phyloP scores from a whole-genome alignment of 2,797 vertebrate species.

The Zenarchopterus dispar region DNA sequence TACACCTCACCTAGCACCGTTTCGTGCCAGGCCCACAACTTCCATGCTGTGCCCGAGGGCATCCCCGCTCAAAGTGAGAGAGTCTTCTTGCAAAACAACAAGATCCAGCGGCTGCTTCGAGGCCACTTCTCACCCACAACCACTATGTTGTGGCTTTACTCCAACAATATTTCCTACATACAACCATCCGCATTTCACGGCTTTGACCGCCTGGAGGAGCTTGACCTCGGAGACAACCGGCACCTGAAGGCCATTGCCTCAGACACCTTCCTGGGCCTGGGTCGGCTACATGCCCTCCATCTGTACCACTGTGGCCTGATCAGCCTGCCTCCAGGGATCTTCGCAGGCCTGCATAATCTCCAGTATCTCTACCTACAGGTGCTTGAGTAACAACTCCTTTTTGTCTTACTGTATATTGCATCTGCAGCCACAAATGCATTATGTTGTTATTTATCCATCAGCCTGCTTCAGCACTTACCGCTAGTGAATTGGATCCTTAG shows the following conservation, averaged over 20 bases:
- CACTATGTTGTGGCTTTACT: slow-evolving; percentile 96
- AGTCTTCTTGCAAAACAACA: slow-evolving; percentile 97
- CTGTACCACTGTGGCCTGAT: slow-evolving; percentile 94
- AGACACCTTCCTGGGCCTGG: slow-evolving; percentile 93
- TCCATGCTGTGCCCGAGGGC: slow-evolving; percentile 90
- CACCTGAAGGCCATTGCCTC: slow-evolving; percentile 89
- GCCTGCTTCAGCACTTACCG: slow-evolving; percentile 51
- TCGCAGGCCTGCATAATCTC: slow-evolving; percentile 90
- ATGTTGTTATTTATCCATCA: slow-evolving; percentile 60
- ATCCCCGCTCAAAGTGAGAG: slow-evolving; percentile 95
- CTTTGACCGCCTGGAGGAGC: slow-evolving; percentile 93
- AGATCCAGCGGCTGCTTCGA: slow-evolving; percentile 90
- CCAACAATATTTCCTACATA: slow-evolving; percentile 97
- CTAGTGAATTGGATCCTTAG: slow-evolving; percentile 50
- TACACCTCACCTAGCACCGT: slow-evolving; percentile 96
- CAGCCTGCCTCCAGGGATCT: slow-evolving; percentile 89
- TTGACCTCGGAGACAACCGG: slow-evolving; percentile 95
- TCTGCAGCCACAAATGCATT: slow-evolving; percentile 58
- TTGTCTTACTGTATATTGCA: slow-evolving; percentile 55
- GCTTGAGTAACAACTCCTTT: slow-evolving; percentile 35
- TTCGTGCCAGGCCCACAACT: slow-evolving; percentile 97
- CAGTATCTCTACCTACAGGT: slow-evolving; percentile 98
- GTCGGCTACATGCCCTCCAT: slow-evolving; percentile 92
- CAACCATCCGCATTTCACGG: slow-evolving; percentile 92
- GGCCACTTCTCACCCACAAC: slow-evolving; percentile 94